Evolutionary conservation across 2,113 vertebrate species (phyloP).

Genomic region (Stegostoma tigrinum): DNA sequence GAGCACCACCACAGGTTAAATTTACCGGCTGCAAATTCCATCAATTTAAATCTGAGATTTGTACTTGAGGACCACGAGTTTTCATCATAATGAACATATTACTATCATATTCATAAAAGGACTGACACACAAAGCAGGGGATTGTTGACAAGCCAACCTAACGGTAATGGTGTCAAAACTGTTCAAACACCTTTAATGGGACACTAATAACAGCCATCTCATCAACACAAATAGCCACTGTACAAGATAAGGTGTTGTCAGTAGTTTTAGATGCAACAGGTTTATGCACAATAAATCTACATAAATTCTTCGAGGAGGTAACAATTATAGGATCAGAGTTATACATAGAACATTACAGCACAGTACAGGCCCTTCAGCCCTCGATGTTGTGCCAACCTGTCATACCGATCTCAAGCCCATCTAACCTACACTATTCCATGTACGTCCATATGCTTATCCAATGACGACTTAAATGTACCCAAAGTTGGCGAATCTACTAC

Average conservation of each 20-base stretch:
- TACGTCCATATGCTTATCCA: no score
- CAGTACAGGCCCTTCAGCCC: no score
- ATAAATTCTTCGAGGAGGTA: background rate
- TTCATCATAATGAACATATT: background rate
- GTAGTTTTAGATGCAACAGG: background rate
- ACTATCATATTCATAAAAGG: background rate
- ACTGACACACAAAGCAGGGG: background rate
- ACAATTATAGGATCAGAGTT: background rate
- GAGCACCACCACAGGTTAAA: background rate
- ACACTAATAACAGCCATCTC: background rate
- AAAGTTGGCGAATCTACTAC: no score
- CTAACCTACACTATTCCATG: no score
- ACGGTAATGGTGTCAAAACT: background rate
- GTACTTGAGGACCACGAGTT: background rate
- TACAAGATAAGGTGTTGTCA: background rate
- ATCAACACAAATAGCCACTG: background rate
- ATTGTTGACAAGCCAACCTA: background rate
- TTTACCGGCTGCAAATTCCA: background rate
- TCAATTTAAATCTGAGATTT: background rate
- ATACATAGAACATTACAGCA: no score
- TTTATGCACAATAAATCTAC: background rate
- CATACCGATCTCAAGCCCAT: no score
- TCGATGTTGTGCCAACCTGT: no score
- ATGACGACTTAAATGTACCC: no score
- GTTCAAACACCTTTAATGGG: background rate